Evolutionary conservation across 2,797 vertebrate species (phyloP).

Genomic region (Anas bahamensis): DNA sequence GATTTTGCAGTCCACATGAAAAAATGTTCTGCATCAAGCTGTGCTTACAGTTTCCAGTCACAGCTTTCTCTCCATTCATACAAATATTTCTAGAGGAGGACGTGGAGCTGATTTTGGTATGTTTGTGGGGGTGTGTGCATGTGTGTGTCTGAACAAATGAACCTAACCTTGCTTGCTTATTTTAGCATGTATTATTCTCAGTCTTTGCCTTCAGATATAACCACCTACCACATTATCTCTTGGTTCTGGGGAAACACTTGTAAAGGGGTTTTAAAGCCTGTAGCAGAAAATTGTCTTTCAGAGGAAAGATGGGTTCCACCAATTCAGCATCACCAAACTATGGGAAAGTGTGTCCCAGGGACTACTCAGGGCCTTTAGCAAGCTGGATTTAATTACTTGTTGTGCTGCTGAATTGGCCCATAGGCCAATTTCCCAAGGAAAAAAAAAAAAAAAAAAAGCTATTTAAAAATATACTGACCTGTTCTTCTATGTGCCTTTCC

Average conservation of each 20-base stretch:
- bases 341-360: not conserved
- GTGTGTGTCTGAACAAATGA: not conserved
- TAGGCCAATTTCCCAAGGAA: not conserved
- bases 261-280: not conserved
- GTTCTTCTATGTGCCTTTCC: not conserved
- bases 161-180: not conserved
- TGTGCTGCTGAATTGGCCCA: not conserved
- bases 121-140: accelerated
- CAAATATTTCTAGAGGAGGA: not conserved
- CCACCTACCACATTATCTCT: not conserved
- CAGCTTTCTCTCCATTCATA: not conserved
- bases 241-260: not conserved
- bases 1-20: not conserved
- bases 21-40: not conserved
- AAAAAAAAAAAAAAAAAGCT: not conserved
- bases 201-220: not conserved
- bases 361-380: not conserved
- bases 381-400: too few relatives aligned
- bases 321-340: not conserved
- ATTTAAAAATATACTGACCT: not conserved
- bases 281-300: not conserved
- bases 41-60: not conserved
- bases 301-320: not conserved
- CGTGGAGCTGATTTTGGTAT: not conserved
- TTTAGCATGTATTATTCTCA: not conserved